Evolutionary conservation across 1,140 invertebrate genomes (phyloP).

Genomic region (Plectrocnemia conspersa): DNA sequence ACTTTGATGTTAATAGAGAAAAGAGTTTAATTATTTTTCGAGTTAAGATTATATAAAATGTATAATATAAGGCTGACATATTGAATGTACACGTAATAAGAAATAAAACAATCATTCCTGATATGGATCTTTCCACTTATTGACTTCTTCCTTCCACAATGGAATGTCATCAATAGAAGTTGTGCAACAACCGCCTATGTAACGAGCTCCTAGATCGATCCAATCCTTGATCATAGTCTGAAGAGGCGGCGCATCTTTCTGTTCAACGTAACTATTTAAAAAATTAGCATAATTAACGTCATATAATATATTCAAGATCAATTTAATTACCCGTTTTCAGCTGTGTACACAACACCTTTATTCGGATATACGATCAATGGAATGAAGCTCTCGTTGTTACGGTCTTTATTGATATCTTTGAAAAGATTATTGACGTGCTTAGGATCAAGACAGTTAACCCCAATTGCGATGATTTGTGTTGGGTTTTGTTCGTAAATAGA

Average conservation of each 20-base stretch:
- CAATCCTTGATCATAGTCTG: conserved; percentile 61
- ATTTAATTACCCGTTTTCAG: conserved; percentile 14
- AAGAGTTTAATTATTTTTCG: too few species aligned
- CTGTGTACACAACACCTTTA: conserved; percentile 56
- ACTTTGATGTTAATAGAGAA: too few species aligned
- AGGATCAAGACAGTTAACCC: conserved; percentile 68
- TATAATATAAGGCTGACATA: too few species aligned
- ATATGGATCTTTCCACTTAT: conserved; percentile 19
- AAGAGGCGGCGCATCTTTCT: too few species aligned
- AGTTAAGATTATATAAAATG: too few species aligned
- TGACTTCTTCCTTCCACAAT: conserved; percentile 47
- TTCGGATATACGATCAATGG: conserved; percentile 70
- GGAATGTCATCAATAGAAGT: conserved; percentile 61
- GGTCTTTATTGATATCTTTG: conserved; percentile 44
- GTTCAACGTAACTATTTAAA: too few species aligned
- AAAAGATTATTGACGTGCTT: conserved; percentile 55
- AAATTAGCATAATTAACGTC: too few species aligned
- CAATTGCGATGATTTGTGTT: conserved; percentile 62
- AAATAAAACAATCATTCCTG: too few species aligned
- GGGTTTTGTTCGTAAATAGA: conserved; percentile 50
- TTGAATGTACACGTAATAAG: too few species aligned
- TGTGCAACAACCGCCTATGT: conserved; percentile 76
- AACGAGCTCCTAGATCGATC: conserved; percentile 64
- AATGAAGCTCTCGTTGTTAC: conserved; percentile 38
- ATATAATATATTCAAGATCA: too few species aligned